These are phyloP conservation scores for Glyptemys insculpta DNA, from an alignment of 2,797 vertebrate species.

Conservation along the genomic window DNA sequence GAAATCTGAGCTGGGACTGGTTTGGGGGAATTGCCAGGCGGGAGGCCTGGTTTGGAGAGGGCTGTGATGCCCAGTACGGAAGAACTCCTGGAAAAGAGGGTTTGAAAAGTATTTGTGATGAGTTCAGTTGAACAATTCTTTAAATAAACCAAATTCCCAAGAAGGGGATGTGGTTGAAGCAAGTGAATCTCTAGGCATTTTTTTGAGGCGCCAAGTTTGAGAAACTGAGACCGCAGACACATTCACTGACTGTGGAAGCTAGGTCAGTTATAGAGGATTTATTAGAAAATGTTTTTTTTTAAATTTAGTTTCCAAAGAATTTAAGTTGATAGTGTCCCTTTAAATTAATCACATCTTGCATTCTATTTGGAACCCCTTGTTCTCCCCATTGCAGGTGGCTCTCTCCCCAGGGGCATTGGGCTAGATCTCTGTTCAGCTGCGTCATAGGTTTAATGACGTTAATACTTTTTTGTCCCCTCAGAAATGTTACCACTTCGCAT, in stretches of 20 bases:
- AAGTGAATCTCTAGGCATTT: accelerated
- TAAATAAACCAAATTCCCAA: not conserved
- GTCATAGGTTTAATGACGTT: not conserved
- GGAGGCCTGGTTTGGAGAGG: not conserved
- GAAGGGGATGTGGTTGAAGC: not conserved
- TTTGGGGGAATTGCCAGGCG: not conserved
- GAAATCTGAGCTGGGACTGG: not conserved
- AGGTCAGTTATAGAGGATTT: not conserved
- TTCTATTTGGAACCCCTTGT: not conserved
- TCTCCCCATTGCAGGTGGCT: not conserved
- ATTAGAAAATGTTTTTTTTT: not conserved
- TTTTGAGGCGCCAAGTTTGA: not conserved
- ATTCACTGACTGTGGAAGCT: not conserved
- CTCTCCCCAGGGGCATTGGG: not conserved
- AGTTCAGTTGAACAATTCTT: not conserved
- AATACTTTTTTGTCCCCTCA: conserved; percentile 71
- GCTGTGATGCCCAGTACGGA: not conserved
- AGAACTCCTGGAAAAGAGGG: not conserved
- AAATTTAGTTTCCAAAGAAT: not conserved
- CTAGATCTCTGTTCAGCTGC: not conserved
- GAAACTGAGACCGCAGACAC: not conserved
- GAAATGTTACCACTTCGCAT: conserved; percentile 99
- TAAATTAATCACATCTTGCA: not conserved
- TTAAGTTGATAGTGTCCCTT: not conserved
- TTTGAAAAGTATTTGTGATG: not conserved